Percentiles rank a stretch among this genome's conserved stretches.
phyloP scores from a whole-genome alignment of 2,888 invertebrate genomes.

The Amorpha juglandis region DNA sequence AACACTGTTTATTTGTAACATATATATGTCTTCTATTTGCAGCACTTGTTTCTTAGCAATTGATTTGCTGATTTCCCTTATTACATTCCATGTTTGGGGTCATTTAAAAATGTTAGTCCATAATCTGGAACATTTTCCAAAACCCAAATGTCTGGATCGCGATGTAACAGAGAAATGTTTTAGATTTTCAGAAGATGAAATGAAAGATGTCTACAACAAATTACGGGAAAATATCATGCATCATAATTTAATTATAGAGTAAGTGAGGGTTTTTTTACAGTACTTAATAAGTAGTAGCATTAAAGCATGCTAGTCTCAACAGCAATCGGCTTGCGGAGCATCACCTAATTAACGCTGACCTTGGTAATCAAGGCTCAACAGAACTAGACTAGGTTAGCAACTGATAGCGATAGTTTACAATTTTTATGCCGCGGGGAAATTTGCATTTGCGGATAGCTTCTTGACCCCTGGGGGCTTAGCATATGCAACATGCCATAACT shows the following conservation, averaged over 20 bases:
- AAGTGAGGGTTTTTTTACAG: conserved; percentile 29
- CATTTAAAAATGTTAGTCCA: conserved; percentile 41
- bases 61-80: conserved; percentile 36
- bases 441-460: too few relatives aligned
- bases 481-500: too few relatives aligned
- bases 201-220: conserved; percentile 20
- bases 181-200: conserved; percentile 35
- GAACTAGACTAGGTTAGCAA: too few relatives aligned
- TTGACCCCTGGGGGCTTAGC: too few relatives aligned
- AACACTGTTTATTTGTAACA: conserved; percentile 29
- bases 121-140: too few relatives aligned
- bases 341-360: too few relatives aligned
- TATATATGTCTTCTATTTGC: conserved; percentile 33
- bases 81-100: conserved; percentile 42
- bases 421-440: too few relatives aligned
- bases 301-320: too few relatives aligned
- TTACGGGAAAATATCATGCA: conserved; percentile 36
- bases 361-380: too few relatives aligned
- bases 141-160: conserved; percentile 28
- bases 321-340: too few relatives aligned
- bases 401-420: too few relatives aligned
- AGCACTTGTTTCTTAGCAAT: conserved; percentile 34
- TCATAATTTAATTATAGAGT: conserved; percentile 37
- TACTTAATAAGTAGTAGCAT: too few relatives aligned
- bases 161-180: background rate